Conservation (phyloP, 2,797 vertebrate species). For the Bovichtus diacanthus region DNA sequence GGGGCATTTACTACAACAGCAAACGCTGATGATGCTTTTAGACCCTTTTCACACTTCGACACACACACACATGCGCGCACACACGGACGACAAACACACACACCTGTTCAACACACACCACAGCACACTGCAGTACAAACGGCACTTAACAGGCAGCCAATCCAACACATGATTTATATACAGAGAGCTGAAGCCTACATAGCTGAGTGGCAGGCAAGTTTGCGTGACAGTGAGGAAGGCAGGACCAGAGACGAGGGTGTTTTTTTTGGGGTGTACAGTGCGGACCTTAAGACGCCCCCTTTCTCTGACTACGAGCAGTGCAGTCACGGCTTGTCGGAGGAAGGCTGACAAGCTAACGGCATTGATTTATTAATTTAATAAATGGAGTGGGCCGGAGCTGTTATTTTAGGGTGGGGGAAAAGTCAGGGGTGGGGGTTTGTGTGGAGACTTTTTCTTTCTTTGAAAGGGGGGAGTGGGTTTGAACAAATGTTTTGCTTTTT, state of each 20-base stretch:
- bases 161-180: slow-evolving; percentile 80
- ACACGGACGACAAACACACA: slow-evolving; percentile 34
- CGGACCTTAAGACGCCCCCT: slow-evolving; percentile 67
- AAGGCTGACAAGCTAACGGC: slow-evolving; percentile 70
- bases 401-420: slow-evolving; percentile 75
- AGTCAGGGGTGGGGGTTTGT: slow-evolving; percentile 74
- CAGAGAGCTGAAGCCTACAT: slow-evolving; percentile 75
- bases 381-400: slow-evolving; percentile 76
- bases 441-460: slow-evolving; percentile 67
- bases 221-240: slow-evolving; percentile 74
- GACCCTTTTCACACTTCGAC: slow-evolving; percentile 53
- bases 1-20: slow-evolving; percentile 90
- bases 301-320: slow-evolving; percentile 80
- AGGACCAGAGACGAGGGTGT: slow-evolving; percentile 73
- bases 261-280: slow-evolving; percentile 64
- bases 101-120: slow-evolving; percentile 47
- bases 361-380: slow-evolving; percentile 78
- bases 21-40: slow-evolving; percentile 85
- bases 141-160: slow-evolving; percentile 68
- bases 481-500: slow-evolving; percentile 83
- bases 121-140: slow-evolving; percentile 67
- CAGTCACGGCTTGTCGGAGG: slow-evolving; percentile 81
- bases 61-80: slow-evolving; percentile 33
- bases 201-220: slow-evolving; percentile 74
- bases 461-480: slow-evolving; percentile 76